These are phyloP conservation scores for Pygoscelis adeliae DNA, from an alignment of 2,113 vertebrate genomes.

Conservation along the genomic window DNA sequence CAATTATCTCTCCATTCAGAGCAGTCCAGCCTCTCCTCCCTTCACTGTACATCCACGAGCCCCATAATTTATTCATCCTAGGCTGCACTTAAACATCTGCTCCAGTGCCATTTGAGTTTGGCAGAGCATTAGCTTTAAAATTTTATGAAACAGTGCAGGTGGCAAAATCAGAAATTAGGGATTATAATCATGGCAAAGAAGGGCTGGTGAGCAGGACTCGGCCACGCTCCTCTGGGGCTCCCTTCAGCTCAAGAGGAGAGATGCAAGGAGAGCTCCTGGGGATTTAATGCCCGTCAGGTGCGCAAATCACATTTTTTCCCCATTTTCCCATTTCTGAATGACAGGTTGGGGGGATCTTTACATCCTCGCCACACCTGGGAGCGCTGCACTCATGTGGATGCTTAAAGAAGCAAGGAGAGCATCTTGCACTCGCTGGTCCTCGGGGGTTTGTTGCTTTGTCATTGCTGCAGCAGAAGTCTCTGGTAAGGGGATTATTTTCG, in stretches of 20 bases:
- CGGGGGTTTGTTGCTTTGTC: background rate
- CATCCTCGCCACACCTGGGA: background rate
- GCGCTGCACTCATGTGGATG: background rate
- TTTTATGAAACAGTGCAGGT: slow-evolving; percentile 36
- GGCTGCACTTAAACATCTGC: slow-evolving; percentile 49
- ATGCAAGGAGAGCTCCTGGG: background rate
- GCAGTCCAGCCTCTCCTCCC: background rate
- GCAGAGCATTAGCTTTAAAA: slow-evolving; percentile 49
- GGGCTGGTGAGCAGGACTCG: background rate
- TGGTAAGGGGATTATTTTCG: rapidly evolving
- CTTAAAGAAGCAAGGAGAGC: background rate
- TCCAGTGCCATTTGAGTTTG: background rate
- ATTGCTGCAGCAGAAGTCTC: background rate
- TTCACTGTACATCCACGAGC: background rate
- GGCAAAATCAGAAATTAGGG: background rate
- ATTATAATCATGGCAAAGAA: rapidly evolving
- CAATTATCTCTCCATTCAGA: background rate
- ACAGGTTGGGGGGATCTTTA: background rate
- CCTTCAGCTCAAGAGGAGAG: background rate
- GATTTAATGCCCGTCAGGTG: background rate
- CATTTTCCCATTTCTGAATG: background rate
- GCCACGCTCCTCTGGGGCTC: background rate
- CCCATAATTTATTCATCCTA: slow-evolving; percentile 50
- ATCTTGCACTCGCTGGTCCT: background rate
- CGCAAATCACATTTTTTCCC: background rate